phyloP scores from a whole-genome alignment of 2,797 vertebrate species.

The Lemur catta region DNA sequence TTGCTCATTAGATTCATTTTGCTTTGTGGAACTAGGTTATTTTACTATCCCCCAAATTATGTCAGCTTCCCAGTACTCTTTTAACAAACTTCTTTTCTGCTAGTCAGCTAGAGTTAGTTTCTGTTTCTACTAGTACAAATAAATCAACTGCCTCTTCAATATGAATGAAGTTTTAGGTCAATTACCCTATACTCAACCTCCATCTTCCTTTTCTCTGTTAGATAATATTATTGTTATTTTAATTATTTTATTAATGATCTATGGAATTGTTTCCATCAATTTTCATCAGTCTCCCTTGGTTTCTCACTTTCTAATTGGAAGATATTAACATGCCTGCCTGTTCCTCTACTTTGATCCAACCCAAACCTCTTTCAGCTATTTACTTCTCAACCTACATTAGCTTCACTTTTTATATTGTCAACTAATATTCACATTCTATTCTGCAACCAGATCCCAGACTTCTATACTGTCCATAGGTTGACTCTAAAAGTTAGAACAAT shows the following conservation, averaged over 20 bases:
- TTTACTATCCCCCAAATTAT: background rate
- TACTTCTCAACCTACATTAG: background rate
- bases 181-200: background rate
- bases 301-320: background rate
- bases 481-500: background rate
- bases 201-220: background rate
- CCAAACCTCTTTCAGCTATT: background rate
- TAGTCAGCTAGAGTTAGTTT: background rate
- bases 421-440: background rate
- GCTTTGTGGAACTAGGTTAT: background rate
- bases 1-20: background rate
- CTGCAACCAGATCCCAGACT: background rate
- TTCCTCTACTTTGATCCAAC: background rate
- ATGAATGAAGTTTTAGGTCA: background rate
- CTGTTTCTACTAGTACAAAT: background rate
- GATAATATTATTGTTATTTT: background rate
- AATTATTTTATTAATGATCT: constrained; percentile 4
- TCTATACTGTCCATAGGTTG: background rate
- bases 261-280: background rate
- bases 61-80: background rate
- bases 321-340: background rate
- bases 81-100: background rate
- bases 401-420: background rate
- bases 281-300: background rate
- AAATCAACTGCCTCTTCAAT: background rate